Conservation (phyloP, 2,888 invertebrate species). For the Tridacna crocea region DNA sequence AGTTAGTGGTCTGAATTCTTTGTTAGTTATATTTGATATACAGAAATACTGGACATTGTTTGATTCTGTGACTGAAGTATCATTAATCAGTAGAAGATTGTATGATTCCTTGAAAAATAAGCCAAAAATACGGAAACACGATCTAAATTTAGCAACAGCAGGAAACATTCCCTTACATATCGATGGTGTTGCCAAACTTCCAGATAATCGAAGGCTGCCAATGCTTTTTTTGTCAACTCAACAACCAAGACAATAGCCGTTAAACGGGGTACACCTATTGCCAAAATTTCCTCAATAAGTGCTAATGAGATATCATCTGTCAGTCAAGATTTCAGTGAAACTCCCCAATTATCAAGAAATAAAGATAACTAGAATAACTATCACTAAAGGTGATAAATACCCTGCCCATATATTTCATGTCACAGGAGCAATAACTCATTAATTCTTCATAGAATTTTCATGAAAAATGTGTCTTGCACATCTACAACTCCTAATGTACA, state of each 20-base stretch:
- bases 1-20: background rate
- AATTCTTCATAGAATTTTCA: no score
- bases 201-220: background rate
- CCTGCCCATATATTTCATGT: no score
- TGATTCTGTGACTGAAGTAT: no score
- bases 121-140: background rate
- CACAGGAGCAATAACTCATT: no score
- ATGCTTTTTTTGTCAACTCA: background rate
- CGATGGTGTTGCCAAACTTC: conserved; percentile 15
- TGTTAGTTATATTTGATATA: background rate
- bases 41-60: conserved; percentile 19
- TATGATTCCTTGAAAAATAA: conserved; percentile 18
- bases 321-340: no score
- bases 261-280: conserved; percentile 2
- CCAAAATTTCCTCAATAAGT: background rate
- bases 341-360: no score
- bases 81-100: no score
- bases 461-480: no score
- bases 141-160: conserved; percentile 2
- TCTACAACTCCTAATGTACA: no score
- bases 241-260: background rate
- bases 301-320: background rate
- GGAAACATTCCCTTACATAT: background rate
- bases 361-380: no score
- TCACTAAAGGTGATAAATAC: no score